Conservation (phyloP, 1,140 invertebrate species). For the Anadara kagoshimensis region DNA sequence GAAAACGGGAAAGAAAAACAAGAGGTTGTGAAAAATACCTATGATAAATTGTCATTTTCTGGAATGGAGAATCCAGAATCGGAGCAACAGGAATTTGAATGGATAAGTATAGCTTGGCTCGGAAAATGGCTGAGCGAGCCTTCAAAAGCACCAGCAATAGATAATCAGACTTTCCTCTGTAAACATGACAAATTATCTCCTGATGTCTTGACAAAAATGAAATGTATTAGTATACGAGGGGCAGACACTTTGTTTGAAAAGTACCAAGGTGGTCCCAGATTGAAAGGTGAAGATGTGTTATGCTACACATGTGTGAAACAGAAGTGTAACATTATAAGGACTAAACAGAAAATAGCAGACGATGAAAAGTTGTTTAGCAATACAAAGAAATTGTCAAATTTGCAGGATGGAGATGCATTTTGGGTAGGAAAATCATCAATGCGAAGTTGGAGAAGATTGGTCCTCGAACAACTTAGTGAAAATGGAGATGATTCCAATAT, state of each 20-base stretch:
- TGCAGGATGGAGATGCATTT: slow-evolving; percentile 55
- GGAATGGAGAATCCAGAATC: slow-evolving; percentile 7
- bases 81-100: slow-evolving; percentile 68
- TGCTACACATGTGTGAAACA: slow-evolving; percentile 75
- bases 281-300: slow-evolving; percentile 62
- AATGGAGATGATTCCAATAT: slow-evolving; percentile 13
- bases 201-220: slow-evolving; percentile 62
- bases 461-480: slow-evolving; percentile 51
- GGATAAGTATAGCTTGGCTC: slow-evolving; percentile 77
- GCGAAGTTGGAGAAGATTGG: slow-evolving; percentile 71
- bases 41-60: slow-evolving; percentile 43
- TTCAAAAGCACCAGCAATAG: slow-evolving; percentile 70
- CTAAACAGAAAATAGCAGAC: slow-evolving; percentile 64
- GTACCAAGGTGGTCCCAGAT: slow-evolving; percentile 74
- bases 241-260: slow-evolving; percentile 73
- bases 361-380: slow-evolving; percentile 69
- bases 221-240: slow-evolving; percentile 62
- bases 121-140: slow-evolving; percentile 72
- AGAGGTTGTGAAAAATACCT: slow-evolving; percentile 57
- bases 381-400: slow-evolving; percentile 53
- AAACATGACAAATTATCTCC: slow-evolving; percentile 72
- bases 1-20: slow-evolving; percentile 73
- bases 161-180: slow-evolving; percentile 76
- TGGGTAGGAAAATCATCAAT: slow-evolving; percentile 75
- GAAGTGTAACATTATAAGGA: slow-evolving; percentile 72